These are phyloP conservation scores for Heliconius sara DNA, from an alignment of 2,888 invertebrate genomes.

Conservation along the genomic window DNA sequence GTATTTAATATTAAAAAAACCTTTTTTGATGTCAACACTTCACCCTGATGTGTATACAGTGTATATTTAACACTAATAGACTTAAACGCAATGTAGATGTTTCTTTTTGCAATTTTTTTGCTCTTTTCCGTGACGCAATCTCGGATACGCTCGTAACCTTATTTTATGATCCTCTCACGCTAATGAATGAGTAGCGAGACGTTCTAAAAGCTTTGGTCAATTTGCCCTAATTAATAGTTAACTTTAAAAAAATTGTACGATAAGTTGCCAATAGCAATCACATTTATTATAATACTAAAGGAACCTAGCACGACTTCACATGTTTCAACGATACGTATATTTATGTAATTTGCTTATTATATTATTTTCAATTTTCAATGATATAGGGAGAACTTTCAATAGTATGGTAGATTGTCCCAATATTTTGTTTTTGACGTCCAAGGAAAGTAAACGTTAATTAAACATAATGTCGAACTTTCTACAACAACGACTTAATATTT, in stretches of 20 bases:
- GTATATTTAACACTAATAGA: neutral
- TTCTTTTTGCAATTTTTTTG: conserved; percentile 12
- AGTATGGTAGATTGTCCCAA: too few relatives aligned
- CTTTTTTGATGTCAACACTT: neutral
- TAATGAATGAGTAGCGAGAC: conserved; percentile 34
- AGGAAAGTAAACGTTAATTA: too few relatives aligned
- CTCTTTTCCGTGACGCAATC: conserved; percentile 31
- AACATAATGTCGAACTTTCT: too few relatives aligned
- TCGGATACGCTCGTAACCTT: conserved; percentile 32
- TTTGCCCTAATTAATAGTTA: conserved; percentile 20
- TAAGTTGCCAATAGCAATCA: neutral
- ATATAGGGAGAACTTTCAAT: too few relatives aligned
- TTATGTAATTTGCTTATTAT: too few relatives aligned
- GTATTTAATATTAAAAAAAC: neutral
- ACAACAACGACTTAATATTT: too few relatives aligned
- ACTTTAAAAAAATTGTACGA: neutral
- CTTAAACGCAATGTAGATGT: neutral
- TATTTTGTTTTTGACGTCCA: too few relatives aligned
- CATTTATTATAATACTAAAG: neutral
- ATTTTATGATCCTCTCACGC: conserved; percentile 36
- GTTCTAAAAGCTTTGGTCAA: conserved; percentile 23
- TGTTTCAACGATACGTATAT: too few relatives aligned
- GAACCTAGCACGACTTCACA: too few relatives aligned
- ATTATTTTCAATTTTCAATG: too few relatives aligned
- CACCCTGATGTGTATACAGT: neutral